Evolutionary conservation across 2,113 vertebrate species (phyloP).

Genomic region (Symphodus melops): DNA sequence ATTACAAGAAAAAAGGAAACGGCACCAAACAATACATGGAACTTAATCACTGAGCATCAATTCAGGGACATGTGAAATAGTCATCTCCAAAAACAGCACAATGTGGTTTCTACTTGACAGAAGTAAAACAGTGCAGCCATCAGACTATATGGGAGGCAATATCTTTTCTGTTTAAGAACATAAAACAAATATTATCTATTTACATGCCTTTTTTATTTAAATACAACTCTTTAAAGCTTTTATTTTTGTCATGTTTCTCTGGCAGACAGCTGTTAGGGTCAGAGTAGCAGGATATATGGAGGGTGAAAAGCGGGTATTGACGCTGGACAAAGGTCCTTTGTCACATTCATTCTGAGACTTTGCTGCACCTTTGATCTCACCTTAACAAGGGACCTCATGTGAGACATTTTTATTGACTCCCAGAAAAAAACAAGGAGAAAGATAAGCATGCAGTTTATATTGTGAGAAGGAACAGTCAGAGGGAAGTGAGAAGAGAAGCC

Average conservation of each 20-base stretch:
- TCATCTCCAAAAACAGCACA: no score
- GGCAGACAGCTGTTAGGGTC: neutral
- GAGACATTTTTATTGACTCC: neutral
- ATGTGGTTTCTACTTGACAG: no score
- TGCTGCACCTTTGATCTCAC: neutral
- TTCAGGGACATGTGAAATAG: neutral
- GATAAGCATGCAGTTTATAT: neutral
- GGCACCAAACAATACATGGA: no score
- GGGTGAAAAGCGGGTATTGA: neutral
- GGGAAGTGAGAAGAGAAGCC: neutral
- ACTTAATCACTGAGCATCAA: neutral
- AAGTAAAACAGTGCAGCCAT: no score
- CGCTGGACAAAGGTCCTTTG: conserved; percentile 8
- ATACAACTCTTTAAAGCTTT: no score
- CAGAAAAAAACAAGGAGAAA: neutral
- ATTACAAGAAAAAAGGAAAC: neutral
- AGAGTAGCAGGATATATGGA: conserved; percentile 1
- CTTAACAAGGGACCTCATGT: neutral
- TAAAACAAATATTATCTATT: no score
- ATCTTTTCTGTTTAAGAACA: no score
- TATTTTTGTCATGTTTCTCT: neutral
- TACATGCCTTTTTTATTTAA: no score
- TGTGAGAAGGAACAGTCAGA: neutral
- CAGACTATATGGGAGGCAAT: no score
- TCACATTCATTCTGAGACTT: neutral